A percentile compares a stretch with the other conserved stretches of the same genome.
These are phyloP conservation scores for Rhabdomys pumilio DNA, from an alignment of 2,797 vertebrate genomes.

Conservation along the genomic window DNA sequence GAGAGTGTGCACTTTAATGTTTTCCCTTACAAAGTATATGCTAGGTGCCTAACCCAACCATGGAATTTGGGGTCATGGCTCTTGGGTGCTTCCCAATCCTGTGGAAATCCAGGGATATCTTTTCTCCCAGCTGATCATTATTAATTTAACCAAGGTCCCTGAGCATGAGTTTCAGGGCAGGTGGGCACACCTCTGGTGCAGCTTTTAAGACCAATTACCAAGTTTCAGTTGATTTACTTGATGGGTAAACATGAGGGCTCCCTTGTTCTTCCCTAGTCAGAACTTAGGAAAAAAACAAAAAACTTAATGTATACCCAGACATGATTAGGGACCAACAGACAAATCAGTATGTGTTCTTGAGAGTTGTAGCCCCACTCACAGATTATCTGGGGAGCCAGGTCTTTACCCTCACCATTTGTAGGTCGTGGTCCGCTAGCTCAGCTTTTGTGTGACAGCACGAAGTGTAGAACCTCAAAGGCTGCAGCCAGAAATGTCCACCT, in stretches of 20 bases:
- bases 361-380: background rate
- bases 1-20: background rate
- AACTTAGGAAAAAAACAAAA: background rate
- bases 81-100: background rate
- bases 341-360: background rate
- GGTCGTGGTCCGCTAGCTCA: background rate
- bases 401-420: background rate
- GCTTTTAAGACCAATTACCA: background rate
- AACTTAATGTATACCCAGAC: background rate
- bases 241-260: background rate
- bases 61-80: background rate
- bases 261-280: conserved; percentile 3
- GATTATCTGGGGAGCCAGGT: background rate
- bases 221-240: background rate
- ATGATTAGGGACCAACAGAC: background rate
- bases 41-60: background rate
- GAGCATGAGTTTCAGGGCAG: background rate
- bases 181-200: background rate
- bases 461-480: background rate
- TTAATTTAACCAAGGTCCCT: background rate
- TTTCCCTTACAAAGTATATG: background rate
- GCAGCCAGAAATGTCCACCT: background rate
- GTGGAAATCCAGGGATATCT: background rate
- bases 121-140: background rate
- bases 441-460: background rate